Conservation (phyloP, 1,140 invertebrate species). For the Pogonomyrmex californicus region DNA sequence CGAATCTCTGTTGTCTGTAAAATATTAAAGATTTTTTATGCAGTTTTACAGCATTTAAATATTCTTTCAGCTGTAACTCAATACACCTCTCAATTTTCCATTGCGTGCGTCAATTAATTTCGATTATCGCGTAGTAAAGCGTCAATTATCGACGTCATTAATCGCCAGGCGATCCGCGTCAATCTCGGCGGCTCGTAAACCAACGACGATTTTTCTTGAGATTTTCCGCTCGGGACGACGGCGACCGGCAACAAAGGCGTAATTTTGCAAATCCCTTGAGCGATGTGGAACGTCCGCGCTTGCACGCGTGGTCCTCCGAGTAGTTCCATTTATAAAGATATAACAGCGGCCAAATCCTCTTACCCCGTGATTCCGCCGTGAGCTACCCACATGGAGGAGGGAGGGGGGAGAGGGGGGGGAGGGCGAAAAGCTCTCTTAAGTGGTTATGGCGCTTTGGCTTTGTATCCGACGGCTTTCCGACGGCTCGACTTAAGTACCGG, state of each 20-base stretch:
- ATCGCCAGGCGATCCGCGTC: not conserved
- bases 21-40: too few relatives aligned
- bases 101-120: not conserved
- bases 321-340: constrained; percentile 85
- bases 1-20: too few relatives aligned
- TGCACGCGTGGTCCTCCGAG: constrained; percentile 63
- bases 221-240: constrained; percentile 13
- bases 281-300: constrained; percentile 70
- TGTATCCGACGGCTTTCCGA: constrained; percentile 72
- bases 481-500: constrained; percentile 59
- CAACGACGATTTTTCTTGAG: constrained; percentile 39
- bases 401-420: constrained; percentile 3
- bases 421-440: constrained; percentile 76
- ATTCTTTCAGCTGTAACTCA: constrained; percentile 3
- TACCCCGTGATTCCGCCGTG: constrained; percentile 70
- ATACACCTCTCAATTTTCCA: not conserved
- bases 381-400: constrained; percentile 47
- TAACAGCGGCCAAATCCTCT: constrained; percentile 82
- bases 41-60: not conserved
- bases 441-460: constrained; percentile 82
- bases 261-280: constrained; percentile 83
- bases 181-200: not conserved
- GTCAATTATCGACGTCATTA: constrained; percentile 6
- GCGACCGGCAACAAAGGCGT: constrained; percentile 71
- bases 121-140: not conserved